Evolutionary conservation across 2,797 vertebrate genomes (phyloP), one percentile per base, ranked within the genome.

Genomic region (Champsocephalus gunnari): DNA sequence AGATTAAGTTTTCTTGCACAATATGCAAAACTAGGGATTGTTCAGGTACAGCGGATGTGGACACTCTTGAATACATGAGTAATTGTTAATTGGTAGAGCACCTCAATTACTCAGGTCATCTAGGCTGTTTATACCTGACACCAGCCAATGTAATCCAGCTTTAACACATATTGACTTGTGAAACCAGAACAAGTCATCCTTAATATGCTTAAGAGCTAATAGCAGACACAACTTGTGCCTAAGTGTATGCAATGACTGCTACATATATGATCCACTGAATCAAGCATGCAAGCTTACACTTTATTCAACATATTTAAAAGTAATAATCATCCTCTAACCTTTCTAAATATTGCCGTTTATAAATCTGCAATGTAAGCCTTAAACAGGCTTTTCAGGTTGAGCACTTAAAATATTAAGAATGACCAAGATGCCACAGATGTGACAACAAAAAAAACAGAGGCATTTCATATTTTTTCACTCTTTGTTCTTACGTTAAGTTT

Each of bases 401-500:
- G 55, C 51, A 75, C 56, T 17, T 16, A 79, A 11, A 55, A 12
- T 14, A 28, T 38, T 45, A 65, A 55, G 71, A 63, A 83, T 12
- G 21, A 19, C n/a, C 57, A 77, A 73, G 56, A 44, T 67, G 48
- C 47, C 10, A 3, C 19, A 71, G 16, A 14, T 6, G 66, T 77
- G 66, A 83, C 38, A 71, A 71, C 34, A 79, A 43, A 68, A 81
- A 86, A 73, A 85, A 51, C 49, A 64, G 62, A 77, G 56, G 47
- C 74, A 59, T 43, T 59, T 85, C 64, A 80, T 60, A 70, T 87
- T 79, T 93, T 86, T 86, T 61, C 77, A 88, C 88, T 87, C 82
- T 89, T 91, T 88, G 89, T 91, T 93, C 90, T 89, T 90, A 91
- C 77, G 62, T 90, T 88, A 87, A 63, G 45, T 85, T 92, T 80